Conservation (phyloP, 1,140 invertebrate genomes). For the Onthophagus taurus region DNA sequence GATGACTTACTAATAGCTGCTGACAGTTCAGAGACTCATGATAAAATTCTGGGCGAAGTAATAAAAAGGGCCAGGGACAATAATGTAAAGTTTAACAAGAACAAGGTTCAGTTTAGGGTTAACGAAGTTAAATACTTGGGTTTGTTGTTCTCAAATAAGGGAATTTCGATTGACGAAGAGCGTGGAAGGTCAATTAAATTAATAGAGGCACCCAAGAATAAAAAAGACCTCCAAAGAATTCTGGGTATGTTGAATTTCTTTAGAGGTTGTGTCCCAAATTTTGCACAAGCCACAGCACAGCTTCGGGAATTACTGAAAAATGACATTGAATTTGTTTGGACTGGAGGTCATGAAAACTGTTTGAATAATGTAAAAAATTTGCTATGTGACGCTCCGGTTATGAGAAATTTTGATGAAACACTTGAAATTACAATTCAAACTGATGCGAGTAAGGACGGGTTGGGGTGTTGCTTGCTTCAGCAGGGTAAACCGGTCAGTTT, state of each 20-base stretch:
- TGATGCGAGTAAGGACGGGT: constrained; percentile 30
- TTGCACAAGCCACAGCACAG: constrained; percentile 4
- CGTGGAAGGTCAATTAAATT: constrained; percentile 22
- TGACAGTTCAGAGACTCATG: constrained; percentile 19
- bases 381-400: constrained; percentile 22
- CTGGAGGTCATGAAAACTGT: constrained; percentile 22
- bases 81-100: constrained; percentile 2
- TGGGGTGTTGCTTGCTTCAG: constrained; percentile 28
- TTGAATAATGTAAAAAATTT: constrained; percentile 26
- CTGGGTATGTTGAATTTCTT: constrained; percentile 29
- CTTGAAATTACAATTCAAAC: constrained; percentile 23
- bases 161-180: constrained; percentile 16
- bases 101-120: constrained; percentile 7
- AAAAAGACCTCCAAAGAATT: constrained; percentile 30
- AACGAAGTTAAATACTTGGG: constrained; percentile 8
- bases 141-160: constrained; percentile 14
- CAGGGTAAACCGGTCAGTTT: constrained; percentile 34
- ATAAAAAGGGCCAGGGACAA: constrained; percentile 3
- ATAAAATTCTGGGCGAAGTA: constrained; percentile 18
- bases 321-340: constrained; percentile 1
- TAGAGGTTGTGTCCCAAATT: constrained; percentile 19
- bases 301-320: constrained; percentile 24
- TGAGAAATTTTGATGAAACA: constrained; percentile 27
- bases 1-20: constrained; percentile 34
- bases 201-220: constrained; percentile 25